phyloP scores from a whole-genome alignment of 2,888 invertebrate species.

The Apamea anceps region DNA sequence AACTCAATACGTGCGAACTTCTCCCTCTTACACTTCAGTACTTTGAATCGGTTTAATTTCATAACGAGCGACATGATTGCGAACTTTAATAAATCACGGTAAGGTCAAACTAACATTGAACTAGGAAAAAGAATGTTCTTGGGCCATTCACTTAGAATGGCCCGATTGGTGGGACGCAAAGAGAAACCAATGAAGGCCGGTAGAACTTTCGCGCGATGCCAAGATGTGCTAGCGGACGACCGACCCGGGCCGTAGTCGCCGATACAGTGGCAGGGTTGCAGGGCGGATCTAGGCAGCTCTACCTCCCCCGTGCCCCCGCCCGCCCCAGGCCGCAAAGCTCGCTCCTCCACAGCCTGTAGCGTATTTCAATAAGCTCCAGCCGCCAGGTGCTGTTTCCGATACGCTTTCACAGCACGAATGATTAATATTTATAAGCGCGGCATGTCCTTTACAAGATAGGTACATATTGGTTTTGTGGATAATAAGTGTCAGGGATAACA shows the following conservation, averaged over 20 bases:
- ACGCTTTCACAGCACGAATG: slow-evolving; percentile 44
- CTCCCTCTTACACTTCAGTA: slow-evolving; percentile 92
- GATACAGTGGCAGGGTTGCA: slow-evolving; percentile 68
- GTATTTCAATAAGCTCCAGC: slow-evolving; percentile 55
- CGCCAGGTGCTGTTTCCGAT: slow-evolving; percentile 54
- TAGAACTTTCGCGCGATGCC: slow-evolving; percentile 67
- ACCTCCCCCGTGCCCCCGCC: slow-evolving; percentile 81
- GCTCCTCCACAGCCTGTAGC: slow-evolving; percentile 61
- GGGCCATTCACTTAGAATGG: slow-evolving; percentile 30
- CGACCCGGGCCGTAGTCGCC: slow-evolving; percentile 59
- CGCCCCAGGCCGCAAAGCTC: slow-evolving; percentile 36
- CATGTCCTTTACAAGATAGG: slow-evolving; percentile 27
- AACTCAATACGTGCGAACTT: slow-evolving; percentile 93
- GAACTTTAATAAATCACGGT: slow-evolving; percentile 14
- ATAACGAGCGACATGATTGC: slow-evolving; percentile 92
- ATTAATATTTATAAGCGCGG: slow-evolving; percentile 50
- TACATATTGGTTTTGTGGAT: slow-evolving; percentile 30
- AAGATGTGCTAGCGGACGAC: slow-evolving; percentile 26
- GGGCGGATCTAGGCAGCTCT: slow-evolving; percentile 69
- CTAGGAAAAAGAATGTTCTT: slow-evolving; percentile 7
- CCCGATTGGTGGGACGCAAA: slow-evolving; percentile 42
- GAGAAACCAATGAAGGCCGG: slow-evolving; percentile 21
- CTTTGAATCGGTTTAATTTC: slow-evolving; percentile 92
- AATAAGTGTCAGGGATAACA: slow-evolving; percentile 42
- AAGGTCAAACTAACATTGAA: not conserved